Base-by-base conservation (phyloP, 1,140 invertebrate genomes). In the Drosophila burlai region DNA sequence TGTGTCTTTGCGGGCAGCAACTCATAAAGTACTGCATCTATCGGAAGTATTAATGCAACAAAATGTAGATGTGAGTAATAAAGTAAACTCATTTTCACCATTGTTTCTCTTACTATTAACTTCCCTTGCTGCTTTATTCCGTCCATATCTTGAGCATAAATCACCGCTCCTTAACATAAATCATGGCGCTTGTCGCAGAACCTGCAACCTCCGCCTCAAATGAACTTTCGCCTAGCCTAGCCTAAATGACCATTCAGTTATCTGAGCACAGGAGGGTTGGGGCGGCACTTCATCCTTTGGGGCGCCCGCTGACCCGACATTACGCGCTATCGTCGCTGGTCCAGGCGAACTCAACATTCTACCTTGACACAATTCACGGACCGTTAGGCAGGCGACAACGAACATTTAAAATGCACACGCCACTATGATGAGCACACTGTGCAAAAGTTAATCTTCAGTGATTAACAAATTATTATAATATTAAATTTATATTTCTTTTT, bases 361-460 rank as follows among this genome's bases (percentile, higher is more conserved):
- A 87, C 83, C 83, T 87, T 87, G 83, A 87, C 84, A 87, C 84
- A 81, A 71, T 87, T 87, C 82, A 83, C 84, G 72, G 80, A 50
- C 76, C 73, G 84, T 83, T 87, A 77, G 83, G 81, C 83, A 87
- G 65, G 62, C 72, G 57, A 64, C 71, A 80, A 83, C 50, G 80
- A 79, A 78, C 77, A 86, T 89, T 87, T 77, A 71, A 83, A 89
- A 87, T 87, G 83, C 84, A 79, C 62, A 61, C 67, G 55, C 38
- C 72, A 72, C 47, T 64, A 43, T 60, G 76, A 64, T 63, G 75
- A 54, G 47, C 2, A 47, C 61, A 75, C 73, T 52, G 54, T 11
- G 26, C 21, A 47, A 54, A 61, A 62, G 1, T 16, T 24, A 1
- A 7, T 9, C 8, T n/a, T 8, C 18, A n/a, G 40, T 55, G 21